Base-by-base conservation (phyloP, 2,797 vertebrate genomes). In the Otolemur crassicaudatus region DNA sequence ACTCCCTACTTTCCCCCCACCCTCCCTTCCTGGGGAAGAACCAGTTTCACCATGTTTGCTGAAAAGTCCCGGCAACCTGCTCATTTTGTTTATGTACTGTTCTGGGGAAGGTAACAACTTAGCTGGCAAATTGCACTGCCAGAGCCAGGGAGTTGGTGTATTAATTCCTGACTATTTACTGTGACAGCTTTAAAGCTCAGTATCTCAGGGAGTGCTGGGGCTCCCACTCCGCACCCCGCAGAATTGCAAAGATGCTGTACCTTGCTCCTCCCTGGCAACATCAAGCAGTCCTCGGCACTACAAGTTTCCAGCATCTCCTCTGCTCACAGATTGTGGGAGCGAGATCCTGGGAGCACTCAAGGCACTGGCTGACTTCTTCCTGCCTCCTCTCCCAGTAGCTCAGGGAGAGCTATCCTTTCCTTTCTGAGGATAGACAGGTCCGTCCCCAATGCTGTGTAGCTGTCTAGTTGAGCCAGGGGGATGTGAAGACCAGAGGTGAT, bases 151-250 rank as follows among this genome's bases (percentile, higher is more conserved):
- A 95, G 85, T 20, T 20, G 70, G 87, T 75, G 90, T 92, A 58
- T 89, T 96, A 94, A 97, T 94, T 96, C 76, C 96, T 22, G n/a
- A 65, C 77, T 88, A 31, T 96, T 97, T 94, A 79, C 94, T 61
- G 79, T 90, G 97, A 97, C 96, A 95, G 90, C 85, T 96, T 94
- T 89, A 97, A 67, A 91, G 93, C 70, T 46, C 37, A n/a, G 17
- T 61, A 53, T 82, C 61, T 96, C 88, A 75, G 91, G 75, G 37
- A 53, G n/a, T 13, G 2, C 87, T 17, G 23, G 49, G 53, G 23
- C 77, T 88, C 77, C 85, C n/a, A 16, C 31, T n/a, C 46, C 0
- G 0, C 0, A 1, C 75, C 58, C 5, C 6, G 1, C 9, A 1
- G 49, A 34, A 67, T 46, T 17, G 40, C 70, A 63, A 27, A 75